Evolutionary conservation across 2,888 invertebrate genomes (phyloP).

Genomic region (Diarsia mendica): DNA sequence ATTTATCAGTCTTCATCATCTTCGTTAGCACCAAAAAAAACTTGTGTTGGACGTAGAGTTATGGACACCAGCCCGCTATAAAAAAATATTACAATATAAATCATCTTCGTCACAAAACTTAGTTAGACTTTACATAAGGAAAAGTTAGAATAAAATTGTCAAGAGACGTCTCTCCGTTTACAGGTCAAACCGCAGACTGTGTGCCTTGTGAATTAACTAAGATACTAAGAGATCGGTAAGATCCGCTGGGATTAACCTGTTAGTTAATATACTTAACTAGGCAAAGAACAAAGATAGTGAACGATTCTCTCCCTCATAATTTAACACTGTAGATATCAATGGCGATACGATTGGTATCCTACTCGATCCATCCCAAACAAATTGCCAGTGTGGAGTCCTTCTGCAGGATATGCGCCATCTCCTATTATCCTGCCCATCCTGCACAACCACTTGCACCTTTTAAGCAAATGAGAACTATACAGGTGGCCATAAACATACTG

Average conservation of each 20-base stretch:
- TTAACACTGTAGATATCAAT: no score
- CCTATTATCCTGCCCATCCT: no score
- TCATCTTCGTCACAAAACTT: background rate
- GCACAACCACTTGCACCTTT: no score
- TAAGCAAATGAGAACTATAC: no score
- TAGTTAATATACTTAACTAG: constrained; percentile 4
- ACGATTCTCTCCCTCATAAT: background rate
- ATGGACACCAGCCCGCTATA: background rate
- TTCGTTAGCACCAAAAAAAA: background rate
- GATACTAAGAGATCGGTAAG: background rate
- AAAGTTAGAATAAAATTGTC: constrained; percentile 2
- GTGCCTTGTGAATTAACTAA: constrained; percentile 14
- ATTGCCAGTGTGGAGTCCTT: no score
- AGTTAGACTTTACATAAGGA: background rate
- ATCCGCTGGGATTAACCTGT: constrained; percentile 12
- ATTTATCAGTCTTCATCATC: background rate
- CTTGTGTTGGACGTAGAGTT: background rate
- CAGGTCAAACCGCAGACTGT: constrained; percentile 26
- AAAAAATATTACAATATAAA: background rate
- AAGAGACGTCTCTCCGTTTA: constrained; percentile 23
- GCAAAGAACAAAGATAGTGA: background rate
- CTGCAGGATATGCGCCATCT: no score
- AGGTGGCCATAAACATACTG: no score
- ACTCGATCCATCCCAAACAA: no score
- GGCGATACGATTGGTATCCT: no score